A percentile compares a stretch with the other conserved stretches of the same genome.
phyloP scores from a whole-genome alignment of 1,140 invertebrate species.

The Uloborus diversus region DNA sequence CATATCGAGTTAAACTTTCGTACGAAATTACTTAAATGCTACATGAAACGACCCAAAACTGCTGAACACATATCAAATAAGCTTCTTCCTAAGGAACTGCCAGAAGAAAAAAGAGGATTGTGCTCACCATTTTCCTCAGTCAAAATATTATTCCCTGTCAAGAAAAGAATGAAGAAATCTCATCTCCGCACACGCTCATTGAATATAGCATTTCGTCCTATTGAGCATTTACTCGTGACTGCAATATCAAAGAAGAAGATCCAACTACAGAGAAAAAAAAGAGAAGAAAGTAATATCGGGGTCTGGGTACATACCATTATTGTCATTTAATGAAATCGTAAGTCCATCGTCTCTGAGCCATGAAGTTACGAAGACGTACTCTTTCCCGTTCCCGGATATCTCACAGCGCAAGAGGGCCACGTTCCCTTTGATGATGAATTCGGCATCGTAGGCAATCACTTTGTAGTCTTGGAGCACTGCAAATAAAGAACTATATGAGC shows the following conservation, averaged over 20 bases:
- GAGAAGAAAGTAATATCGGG: background rate
- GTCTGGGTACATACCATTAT: slow-evolving; percentile 47
- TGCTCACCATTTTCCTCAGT: too few species aligned
- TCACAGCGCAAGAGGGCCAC: slow-evolving; percentile 33
- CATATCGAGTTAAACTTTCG: too few species aligned
- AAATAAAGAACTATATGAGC: slow-evolving; percentile 40
- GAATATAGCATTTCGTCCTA: background rate
- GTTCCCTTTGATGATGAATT: slow-evolving; percentile 62
- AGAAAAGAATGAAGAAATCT: too few species aligned
- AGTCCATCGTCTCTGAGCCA: slow-evolving; percentile 53
- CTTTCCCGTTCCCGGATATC: slow-evolving; percentile 47
- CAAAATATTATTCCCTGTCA: too few species aligned
- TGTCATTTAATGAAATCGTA: slow-evolving; percentile 55
- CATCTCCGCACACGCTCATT: too few species aligned
- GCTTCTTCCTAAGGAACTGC: too few species aligned
- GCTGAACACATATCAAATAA: too few species aligned
- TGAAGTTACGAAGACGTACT: slow-evolving; percentile 54
- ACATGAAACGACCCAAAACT: too few species aligned
- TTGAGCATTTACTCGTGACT: background rate
- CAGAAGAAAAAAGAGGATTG: too few species aligned
- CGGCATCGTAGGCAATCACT: slow-evolving; percentile 50
- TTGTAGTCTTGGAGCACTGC: slow-evolving; percentile 52
- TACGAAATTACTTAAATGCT: too few species aligned
- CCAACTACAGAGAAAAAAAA: background rate
- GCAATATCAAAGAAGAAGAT: background rate